A percentile compares a stretch with the other conserved stretches of the same genome.
These are phyloP conservation scores for Mycogona germanica DNA, from an alignment of 2,888 invertebrate genomes.

Conservation along the genomic window DNA sequence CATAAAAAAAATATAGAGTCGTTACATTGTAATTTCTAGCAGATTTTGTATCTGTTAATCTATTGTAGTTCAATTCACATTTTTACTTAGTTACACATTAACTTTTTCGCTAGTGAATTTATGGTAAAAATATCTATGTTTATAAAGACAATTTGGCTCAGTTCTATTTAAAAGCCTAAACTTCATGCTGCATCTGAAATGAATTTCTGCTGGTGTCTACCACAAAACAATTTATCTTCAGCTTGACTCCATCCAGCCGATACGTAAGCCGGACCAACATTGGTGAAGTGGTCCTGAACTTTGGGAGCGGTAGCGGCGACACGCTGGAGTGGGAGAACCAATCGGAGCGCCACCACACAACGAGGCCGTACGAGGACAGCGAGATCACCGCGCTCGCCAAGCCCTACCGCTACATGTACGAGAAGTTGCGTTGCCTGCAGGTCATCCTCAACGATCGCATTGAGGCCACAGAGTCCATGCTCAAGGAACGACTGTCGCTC, in stretches of 20 bases:
- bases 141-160: too few relatives aligned
- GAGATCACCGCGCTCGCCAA: slow-evolving; percentile 18
- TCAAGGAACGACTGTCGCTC: slow-evolving; percentile 31
- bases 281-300: slow-evolving; percentile 50
- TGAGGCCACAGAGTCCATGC: slow-evolving; percentile 34
- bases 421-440: slow-evolving; percentile 38
- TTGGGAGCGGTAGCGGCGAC: slow-evolving; percentile 27
- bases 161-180: background rate
- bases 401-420: slow-evolving; percentile 42
- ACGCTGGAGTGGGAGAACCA: slow-evolving; percentile 18
- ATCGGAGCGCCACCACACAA: slow-evolving; percentile 9
- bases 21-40: too few relatives aligned
- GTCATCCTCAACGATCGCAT: slow-evolving; percentile 35
- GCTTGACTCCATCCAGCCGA: slow-evolving; percentile 35
- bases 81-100: too few relatives aligned
- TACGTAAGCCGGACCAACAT: slow-evolving; percentile 40
- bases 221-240: slow-evolving; percentile 18
- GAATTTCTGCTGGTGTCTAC: background rate
- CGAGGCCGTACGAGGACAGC: slow-evolving; percentile 6
- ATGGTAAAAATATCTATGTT: too few relatives aligned
- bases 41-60: too few relatives aligned
- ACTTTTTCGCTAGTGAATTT: too few relatives aligned
- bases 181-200: background rate
- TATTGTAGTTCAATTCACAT: too few relatives aligned
- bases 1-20: too few relatives aligned